These are phyloP conservation scores for Gryllus bimaculatus DNA, from an alignment of 1,140 invertebrate genomes.

Conservation along the genomic window DNA sequence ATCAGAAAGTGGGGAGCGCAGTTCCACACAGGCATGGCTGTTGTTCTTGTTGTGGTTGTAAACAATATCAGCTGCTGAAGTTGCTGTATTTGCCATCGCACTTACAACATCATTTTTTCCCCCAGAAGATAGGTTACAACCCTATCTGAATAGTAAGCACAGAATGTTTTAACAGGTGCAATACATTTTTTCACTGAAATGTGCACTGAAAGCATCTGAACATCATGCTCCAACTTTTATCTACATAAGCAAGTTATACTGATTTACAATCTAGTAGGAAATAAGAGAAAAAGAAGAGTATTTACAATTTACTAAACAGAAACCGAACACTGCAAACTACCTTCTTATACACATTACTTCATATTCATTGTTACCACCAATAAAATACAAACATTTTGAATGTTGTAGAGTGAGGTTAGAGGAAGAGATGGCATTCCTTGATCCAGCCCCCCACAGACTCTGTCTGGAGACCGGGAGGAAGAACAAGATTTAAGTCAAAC, in stretches of 20 bases:
- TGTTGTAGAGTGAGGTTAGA: slow-evolving; percentile 1
- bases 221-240: background rate
- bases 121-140: background rate
- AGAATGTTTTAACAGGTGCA: slow-evolving; percentile 1
- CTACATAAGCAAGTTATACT: slow-evolving; percentile 1
- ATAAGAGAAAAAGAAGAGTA: slow-evolving; percentile 1
- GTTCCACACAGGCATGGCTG: background rate
- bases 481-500: slow-evolving; percentile 1
- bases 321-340: slow-evolving; percentile 9
- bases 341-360: slow-evolving; percentile 8
- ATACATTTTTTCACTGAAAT: background rate
- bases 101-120: background rate
- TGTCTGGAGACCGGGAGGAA: slow-evolving; percentile 2
- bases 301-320: background rate
- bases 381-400: slow-evolving; percentile 6
- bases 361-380: slow-evolving; percentile 13
- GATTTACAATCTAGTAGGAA: background rate
- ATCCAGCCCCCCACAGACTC: background rate
- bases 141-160: background rate
- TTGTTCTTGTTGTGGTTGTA: background rate
- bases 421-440: slow-evolving; percentile 3
- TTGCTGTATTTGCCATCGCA: background rate
- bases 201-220: background rate
- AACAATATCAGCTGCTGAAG: background rate
- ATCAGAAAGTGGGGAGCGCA: background rate